These are phyloP conservation scores for Aspidoscelis tigris DNA, from an alignment of 2,113 vertebrate genomes.

Conservation along the genomic window DNA sequence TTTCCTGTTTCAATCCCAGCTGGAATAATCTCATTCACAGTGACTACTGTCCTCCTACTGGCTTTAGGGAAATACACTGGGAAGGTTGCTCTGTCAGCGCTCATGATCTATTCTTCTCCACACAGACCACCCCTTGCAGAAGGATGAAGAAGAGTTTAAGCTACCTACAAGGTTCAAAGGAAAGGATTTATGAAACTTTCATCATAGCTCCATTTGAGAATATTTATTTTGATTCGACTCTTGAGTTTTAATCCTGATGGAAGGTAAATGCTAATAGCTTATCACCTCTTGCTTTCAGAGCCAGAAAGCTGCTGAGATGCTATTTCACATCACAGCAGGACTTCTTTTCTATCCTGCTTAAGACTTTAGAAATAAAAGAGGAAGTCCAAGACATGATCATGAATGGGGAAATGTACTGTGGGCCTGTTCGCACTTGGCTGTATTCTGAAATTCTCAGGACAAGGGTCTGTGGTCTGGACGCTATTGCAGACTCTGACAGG, in stretches of 20 bases:
- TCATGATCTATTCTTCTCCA: background rate
- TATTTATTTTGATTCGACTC: constrained; percentile 38
- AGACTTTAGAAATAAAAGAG: constrained; percentile 21
- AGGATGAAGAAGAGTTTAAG: background rate
- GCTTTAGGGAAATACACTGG: constrained; percentile 15
- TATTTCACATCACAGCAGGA: constrained; percentile 54
- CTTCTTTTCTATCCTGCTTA: constrained; percentile 8
- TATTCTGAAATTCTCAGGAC: too few species aligned
- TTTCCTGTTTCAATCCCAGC: constrained; percentile 44
- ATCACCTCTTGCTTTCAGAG: constrained; percentile 36
- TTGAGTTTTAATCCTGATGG: constrained; percentile 46
- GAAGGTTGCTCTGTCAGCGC: background rate
- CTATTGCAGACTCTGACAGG: too few species aligned
- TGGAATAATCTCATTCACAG: constrained; percentile 37
- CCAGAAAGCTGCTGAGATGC: constrained; percentile 31
- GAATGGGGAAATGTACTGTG: constrained; percentile 6
- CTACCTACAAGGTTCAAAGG: background rate
- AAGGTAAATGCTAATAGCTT: constrained; percentile 52
- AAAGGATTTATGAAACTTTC: constrained; percentile 25
- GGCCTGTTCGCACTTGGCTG: too few species aligned
- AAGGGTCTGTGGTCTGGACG: too few species aligned
- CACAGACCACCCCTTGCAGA: background rate
- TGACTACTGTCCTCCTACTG: constrained; percentile 17
- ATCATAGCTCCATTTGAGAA: constrained; percentile 33
- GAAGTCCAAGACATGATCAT: constrained; percentile 14